These are phyloP conservation scores for Callipepla squamata DNA, from an alignment of 2,113 vertebrate species.

Conservation along the genomic window DNA sequence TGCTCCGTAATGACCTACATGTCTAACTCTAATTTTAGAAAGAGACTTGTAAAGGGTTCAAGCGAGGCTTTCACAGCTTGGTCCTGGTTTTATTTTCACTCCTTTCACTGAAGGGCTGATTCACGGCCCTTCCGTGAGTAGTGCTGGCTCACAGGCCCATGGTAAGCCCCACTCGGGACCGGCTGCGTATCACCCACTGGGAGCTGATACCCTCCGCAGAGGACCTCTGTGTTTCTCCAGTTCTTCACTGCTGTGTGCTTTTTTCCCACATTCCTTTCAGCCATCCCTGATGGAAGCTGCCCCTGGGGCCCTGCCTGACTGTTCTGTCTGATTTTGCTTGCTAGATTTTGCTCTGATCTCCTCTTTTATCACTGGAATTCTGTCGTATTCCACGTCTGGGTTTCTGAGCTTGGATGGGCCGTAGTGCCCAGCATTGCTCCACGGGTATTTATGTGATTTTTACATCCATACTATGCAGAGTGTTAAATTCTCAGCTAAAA, in stretches of 20 bases:
- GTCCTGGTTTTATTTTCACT: not conserved
- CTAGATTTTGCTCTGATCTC: not conserved
- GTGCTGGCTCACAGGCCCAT: not conserved
- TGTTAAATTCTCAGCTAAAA: not conserved
- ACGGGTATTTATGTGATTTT: not conserved
- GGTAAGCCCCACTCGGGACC: not conserved
- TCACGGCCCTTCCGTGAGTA: accelerated
- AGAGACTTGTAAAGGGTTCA: slow-evolving; percentile 35
- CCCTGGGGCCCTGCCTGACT: not conserved
- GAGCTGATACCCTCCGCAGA: not conserved
- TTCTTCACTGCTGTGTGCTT: not conserved
- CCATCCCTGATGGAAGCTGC: not conserved
- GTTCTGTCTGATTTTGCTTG: not conserved
- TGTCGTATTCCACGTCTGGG: not conserved
- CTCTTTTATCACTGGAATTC: not conserved
- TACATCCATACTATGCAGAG: not conserved
- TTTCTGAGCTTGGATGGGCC: not conserved
- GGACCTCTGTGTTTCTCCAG: not conserved
- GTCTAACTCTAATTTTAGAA: slow-evolving; percentile 59
- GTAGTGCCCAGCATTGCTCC: not conserved
- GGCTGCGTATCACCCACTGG: not conserved
- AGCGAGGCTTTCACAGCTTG: not conserved
- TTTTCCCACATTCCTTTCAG: not conserved
- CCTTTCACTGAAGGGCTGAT: not conserved
- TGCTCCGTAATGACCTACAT: slow-evolving; percentile 54